Evolutionary conservation across 2,888 invertebrate genomes (phyloP).

Genomic region (Hydraecia micacea): DNA sequence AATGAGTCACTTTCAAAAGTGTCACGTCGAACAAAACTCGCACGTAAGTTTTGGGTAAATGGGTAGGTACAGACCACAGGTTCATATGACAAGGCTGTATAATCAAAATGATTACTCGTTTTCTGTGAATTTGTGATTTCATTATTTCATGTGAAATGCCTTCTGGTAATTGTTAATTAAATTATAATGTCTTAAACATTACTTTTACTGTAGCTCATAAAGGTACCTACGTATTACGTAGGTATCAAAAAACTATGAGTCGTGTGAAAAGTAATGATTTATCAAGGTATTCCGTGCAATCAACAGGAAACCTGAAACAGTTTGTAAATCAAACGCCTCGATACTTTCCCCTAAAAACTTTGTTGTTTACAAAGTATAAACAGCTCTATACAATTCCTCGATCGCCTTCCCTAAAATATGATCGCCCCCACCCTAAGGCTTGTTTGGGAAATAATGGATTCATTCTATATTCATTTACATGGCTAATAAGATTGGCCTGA

Average conservation of each 20-base stretch:
- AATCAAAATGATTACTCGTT: neutral
- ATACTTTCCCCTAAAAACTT: constrained; percentile 10
- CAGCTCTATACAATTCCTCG: constrained; percentile 74
- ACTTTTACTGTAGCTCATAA: neutral
- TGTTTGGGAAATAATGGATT: constrained; percentile 90
- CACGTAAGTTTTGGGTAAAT: neutral
- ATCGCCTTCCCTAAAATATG: constrained; percentile 80
- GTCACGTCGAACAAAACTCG: neutral
- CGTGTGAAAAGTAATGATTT: neutral
- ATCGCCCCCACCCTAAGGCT: constrained; percentile 80
- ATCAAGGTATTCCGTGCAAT: neutral
- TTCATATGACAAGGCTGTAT: neutral
- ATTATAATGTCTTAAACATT: neutral
- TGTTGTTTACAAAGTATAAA: constrained; percentile 41
- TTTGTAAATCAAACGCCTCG: neutral
- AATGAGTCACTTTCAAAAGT: neutral
- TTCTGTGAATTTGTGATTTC: neutral
- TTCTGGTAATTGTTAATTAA: neutral
- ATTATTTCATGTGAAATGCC: too few species aligned
- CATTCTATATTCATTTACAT: constrained; percentile 90
- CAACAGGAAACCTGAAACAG: neutral
- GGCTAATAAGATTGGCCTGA: constrained; percentile 87
- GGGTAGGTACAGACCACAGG: neutral
- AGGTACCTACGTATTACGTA: too few species aligned
- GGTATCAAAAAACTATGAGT: neutral